Conservation (phyloP, 2,888 invertebrate species). For the Meteorus colon region DNA sequence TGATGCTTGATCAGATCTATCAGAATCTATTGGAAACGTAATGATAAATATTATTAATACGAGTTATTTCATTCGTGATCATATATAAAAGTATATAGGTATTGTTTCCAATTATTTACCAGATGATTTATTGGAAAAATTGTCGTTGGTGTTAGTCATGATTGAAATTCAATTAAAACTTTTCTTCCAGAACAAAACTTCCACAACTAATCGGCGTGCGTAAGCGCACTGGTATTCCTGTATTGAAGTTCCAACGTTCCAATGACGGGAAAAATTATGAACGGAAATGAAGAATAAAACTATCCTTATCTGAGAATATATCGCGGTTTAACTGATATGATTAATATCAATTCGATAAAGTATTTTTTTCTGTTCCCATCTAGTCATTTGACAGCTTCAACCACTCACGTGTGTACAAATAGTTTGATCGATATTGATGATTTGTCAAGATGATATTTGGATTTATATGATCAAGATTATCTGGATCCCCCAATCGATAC, state of each 20-base stretch:
- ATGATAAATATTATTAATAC: background rate
- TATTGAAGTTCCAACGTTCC: background rate
- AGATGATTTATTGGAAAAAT: constrained; percentile 1
- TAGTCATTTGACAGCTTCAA: background rate
- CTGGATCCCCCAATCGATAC: constrained; percentile 23
- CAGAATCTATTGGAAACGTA: constrained; percentile 22
- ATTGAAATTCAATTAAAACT: background rate
- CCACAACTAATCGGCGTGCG: background rate
- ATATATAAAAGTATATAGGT: background rate
- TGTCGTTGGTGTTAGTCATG: constrained; percentile 7
- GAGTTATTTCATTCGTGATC: background rate
- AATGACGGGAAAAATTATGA: background rate
- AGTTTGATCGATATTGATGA: background rate
- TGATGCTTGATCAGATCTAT: constrained; percentile 13
- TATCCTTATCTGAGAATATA: background rate
- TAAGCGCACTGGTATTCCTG: background rate
- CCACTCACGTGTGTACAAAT: background rate
- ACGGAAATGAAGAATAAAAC: background rate
- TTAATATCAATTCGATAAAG: background rate
- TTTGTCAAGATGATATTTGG: background rate
- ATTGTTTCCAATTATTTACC: constrained; percentile 18
- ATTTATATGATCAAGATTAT: background rate
- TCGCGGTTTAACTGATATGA: background rate
- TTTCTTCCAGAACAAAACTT: background rate
- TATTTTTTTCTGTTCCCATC: background rate